Evolutionary conservation across 2,797 vertebrate species (phyloP).

Genomic region (Acanthopagrus latus): DNA sequence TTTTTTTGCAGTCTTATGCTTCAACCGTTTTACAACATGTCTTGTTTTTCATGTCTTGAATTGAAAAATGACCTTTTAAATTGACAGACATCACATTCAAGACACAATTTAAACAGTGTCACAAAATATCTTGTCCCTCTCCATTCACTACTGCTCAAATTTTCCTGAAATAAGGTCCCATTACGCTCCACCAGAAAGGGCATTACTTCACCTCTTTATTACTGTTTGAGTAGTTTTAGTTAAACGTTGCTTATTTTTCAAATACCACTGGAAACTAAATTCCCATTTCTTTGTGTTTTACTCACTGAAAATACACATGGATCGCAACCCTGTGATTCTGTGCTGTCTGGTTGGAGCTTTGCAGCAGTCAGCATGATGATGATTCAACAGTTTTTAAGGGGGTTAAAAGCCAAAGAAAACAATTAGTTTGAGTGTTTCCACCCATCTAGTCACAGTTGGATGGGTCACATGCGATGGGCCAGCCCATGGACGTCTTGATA

Average conservation of each 20-base stretch:
- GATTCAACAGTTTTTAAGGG: slow-evolving; percentile 2
- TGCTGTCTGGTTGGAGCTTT: background rate
- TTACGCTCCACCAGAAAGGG: no score
- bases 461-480: slow-evolving; percentile 29
- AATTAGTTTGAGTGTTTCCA: slow-evolving; percentile 29
- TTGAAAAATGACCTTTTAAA: no score
- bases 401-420: slow-evolving; percentile 1
- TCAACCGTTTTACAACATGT: no score
- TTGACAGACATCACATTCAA: no score
- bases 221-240: background rate
- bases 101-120: no score
- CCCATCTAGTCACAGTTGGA: slow-evolving; percentile 19
- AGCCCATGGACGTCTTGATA: slow-evolving; percentile 32
- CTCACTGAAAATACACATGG: background rate
- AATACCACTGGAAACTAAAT: background rate
- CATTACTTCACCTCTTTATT: background rate
- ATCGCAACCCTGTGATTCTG: background rate
- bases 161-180: no score
- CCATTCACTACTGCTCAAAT: no score
- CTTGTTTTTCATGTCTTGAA: no score
- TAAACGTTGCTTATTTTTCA: background rate
- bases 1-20: no score
- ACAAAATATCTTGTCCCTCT: no score
- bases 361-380: background rate
- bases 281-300: background rate